Conservation (phyloP, 2,888 invertebrate species). For the Automeris io region DNA sequence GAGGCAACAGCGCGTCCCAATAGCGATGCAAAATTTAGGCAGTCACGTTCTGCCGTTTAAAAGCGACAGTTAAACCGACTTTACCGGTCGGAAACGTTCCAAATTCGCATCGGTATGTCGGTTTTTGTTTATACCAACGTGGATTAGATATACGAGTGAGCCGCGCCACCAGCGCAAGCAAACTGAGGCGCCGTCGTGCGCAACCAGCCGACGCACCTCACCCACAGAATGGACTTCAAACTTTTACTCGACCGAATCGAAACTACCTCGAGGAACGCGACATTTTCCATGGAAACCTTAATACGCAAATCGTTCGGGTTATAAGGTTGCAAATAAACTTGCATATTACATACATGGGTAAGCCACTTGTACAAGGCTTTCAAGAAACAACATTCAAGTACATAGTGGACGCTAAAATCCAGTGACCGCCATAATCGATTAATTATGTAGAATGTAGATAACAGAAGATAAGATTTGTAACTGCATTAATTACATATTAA, state of each 20-base stretch:
- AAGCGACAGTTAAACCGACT: conserved; percentile 63
- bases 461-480: conserved; percentile 22
- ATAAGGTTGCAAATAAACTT: conserved; percentile 60
- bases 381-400: conserved; percentile 54
- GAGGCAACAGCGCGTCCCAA: conserved; percentile 61
- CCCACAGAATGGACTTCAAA: conserved; percentile 62
- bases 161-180: conserved; percentile 70
- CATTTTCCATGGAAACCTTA: conserved; percentile 20
- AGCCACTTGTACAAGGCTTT: conserved; percentile 59
- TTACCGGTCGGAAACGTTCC: conserved; percentile 67
- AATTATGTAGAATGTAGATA: conserved; percentile 29
- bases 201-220: conserved; percentile 54
- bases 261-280: conserved; percentile 29
- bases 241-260: conserved; percentile 63
- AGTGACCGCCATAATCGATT: conserved; percentile 30
- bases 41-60: conserved; percentile 49
- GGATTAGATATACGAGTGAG: conserved; percentile 54
- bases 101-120: conserved; percentile 56
- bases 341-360: conserved; percentile 59
- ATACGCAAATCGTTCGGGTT: conserved; percentile 48
- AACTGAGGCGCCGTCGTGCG: conserved; percentile 57
- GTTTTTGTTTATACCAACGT: conserved; percentile 27
- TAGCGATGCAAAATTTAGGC: conserved; percentile 66
- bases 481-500: neutral
- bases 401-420: conserved; percentile 32